Evolutionary conservation across 1,140 invertebrate species (phyloP), one percentile per base, ranked within the genome.

Genomic region (Zaprionus camerounensis): DNA sequence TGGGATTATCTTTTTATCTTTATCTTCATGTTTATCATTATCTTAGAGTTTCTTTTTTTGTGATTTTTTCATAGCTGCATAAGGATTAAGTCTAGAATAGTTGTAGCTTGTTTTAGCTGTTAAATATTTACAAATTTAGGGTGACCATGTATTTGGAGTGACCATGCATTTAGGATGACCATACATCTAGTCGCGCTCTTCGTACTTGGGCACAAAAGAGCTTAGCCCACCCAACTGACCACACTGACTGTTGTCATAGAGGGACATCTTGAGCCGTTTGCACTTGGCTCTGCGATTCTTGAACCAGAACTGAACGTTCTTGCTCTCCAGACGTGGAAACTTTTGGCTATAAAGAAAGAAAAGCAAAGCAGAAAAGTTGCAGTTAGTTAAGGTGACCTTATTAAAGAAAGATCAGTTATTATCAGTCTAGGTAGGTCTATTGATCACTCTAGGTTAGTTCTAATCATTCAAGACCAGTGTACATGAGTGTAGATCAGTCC

Each of bases 301-400:
- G 93, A 98, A 97, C 97, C 97, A 98, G 92, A 99, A 98, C 93
- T 99, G 98, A 61, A 99, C 98, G 92, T 99, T 99, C 93, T 99
- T 99, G 17, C 98, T 98, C 93, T 99, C 98, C 28, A 99, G 94
- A 24, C 97, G 95, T 0, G 98, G 98, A 93, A 99, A 99, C 93
- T 99, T 99, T 92, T 98, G 98, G 57, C 88, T 91, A 15, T 3
- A 78, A 3, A 38, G 36, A 31, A 2, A 49, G 5, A 15, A 62
- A 24, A 36, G 2, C 20, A 24, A 55, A 7, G n/a, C 41, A 41
- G 36, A 22, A 36, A 34, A n/a, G 55, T 44, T 28, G 6, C 24
- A 12, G 15, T 67, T 62, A 70, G 17, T 22, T 46, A 46, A 20
- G 34, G 17, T 22, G 28, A 17, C 17, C 17, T 17, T 0, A 17